phyloP scores from a whole-genome alignment of 1,140 invertebrate species.

The Diabrotica undecimpunctata region DNA sequence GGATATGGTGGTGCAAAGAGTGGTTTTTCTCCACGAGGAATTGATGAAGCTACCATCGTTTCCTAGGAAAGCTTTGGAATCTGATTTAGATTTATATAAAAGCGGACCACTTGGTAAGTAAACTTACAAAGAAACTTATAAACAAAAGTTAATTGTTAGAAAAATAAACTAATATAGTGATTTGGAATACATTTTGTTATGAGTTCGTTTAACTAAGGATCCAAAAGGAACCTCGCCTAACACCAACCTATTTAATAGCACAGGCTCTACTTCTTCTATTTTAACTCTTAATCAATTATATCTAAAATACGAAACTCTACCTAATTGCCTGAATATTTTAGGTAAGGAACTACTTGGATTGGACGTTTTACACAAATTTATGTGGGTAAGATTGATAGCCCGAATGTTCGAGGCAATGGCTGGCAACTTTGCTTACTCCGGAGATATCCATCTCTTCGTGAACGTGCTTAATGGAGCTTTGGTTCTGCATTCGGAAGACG shows the following conservation, averaged over 20 bases:
- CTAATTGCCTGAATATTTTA: not conserved
- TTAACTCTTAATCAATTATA: too few relatives aligned
- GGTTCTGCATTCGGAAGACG: constrained; percentile 95
- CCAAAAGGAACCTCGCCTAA: too few relatives aligned
- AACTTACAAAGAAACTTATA: not conserved
- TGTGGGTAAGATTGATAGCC: constrained; percentile 95
- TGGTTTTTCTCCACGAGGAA: constrained; percentile 99
- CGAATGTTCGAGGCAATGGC: constrained; percentile 99
- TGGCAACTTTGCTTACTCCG: constrained; percentile 95
- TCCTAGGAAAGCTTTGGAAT: constrained; percentile 94
- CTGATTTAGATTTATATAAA: constrained; percentile 91
- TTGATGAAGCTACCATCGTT: constrained; percentile 98
- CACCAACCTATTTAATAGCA: too few relatives aligned
- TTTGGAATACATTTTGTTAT: too few relatives aligned
- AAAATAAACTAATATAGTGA: too few relatives aligned
- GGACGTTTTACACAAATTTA: constrained; percentile 96
- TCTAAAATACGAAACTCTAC: too few relatives aligned
- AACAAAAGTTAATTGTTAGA: too few relatives aligned
- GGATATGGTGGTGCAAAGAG: constrained; percentile 89
- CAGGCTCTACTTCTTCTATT: too few relatives aligned
- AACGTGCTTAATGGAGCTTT: constrained; percentile 97
- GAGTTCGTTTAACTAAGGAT: too few relatives aligned
- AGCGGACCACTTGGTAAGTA: constrained; percentile 66
- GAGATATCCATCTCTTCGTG: constrained; percentile 95
- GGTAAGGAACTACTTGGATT: constrained; percentile 90